Evolutionary conservation across 2,113 vertebrate species (phyloP).

Genomic region (Leucopsar rothschildi): DNA sequence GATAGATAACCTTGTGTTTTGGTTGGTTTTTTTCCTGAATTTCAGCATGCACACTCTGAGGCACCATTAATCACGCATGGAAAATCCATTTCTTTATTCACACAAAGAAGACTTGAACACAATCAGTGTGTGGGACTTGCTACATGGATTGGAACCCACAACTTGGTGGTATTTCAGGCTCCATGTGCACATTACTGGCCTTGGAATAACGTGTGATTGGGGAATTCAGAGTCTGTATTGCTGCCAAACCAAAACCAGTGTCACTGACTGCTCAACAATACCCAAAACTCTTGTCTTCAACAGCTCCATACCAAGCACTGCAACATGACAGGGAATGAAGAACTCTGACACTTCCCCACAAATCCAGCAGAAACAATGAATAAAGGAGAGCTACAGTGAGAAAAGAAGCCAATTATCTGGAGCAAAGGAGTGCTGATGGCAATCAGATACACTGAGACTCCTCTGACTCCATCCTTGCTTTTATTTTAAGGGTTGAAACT

Average conservation of each 20-base stretch:
- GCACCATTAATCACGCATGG: background rate
- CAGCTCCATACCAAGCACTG: background rate
- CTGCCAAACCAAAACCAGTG: background rate
- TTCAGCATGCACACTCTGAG: background rate
- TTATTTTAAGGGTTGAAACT: background rate
- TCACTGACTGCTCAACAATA: background rate
- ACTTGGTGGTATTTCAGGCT: background rate
- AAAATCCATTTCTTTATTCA: background rate
- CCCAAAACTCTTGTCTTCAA: background rate
- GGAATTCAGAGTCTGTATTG: background rate
- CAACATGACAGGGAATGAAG: background rate
- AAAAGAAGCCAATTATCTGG: background rate
- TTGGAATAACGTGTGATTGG: background rate
- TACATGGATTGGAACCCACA: background rate
- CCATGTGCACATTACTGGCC: too few relatives aligned
- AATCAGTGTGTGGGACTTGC: fast-evolving
- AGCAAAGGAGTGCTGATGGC: background rate
- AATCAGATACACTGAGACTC: background rate
- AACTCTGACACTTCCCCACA: background rate
- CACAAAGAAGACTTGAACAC: background rate
- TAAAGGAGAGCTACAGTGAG: background rate
- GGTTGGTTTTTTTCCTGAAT: background rate
- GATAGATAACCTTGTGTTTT: background rate
- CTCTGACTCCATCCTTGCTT: background rate
- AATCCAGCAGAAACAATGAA: background rate